Conservation (phyloP, 2,113 vertebrate genomes). For the Calyptomena viridis region DNA sequence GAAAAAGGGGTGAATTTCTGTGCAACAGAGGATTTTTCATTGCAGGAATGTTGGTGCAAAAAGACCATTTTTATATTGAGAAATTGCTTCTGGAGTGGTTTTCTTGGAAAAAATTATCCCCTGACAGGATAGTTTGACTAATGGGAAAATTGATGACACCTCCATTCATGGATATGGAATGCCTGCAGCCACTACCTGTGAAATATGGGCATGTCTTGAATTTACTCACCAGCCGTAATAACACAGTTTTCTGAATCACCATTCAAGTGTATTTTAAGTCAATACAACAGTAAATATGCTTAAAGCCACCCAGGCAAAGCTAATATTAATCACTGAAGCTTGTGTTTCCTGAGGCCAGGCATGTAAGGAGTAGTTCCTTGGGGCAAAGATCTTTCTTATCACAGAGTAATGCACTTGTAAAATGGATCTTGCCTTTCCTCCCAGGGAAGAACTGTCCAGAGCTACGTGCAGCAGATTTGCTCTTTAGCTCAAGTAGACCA, state of each 20-base stretch:
- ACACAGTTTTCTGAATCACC: background rate
- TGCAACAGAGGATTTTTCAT: background rate
- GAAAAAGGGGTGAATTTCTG: background rate
- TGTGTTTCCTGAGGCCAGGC: background rate
- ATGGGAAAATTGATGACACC: background rate
- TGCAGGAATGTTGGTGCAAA: background rate
- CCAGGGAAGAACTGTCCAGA: background rate
- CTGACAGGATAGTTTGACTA: background rate
- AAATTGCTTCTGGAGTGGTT: background rate
- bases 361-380: background rate
- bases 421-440: background rate
- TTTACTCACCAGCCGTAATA: background rate
- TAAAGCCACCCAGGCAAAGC: background rate
- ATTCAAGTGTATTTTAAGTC: background rate
- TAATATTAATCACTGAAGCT: background rate
- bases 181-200: background rate
- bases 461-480: background rate
- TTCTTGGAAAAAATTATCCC: background rate
- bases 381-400: background rate
- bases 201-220: background rate
- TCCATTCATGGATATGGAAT: background rate
- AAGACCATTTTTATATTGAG: background rate
- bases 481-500: background rate
- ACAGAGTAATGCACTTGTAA: background rate
- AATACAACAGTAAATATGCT: background rate